Evolutionary conservation across 2,797 vertebrate species (phyloP), one percentile per base, ranked within the genome.

Genomic region (Melanotaenia nigrans): DNA sequence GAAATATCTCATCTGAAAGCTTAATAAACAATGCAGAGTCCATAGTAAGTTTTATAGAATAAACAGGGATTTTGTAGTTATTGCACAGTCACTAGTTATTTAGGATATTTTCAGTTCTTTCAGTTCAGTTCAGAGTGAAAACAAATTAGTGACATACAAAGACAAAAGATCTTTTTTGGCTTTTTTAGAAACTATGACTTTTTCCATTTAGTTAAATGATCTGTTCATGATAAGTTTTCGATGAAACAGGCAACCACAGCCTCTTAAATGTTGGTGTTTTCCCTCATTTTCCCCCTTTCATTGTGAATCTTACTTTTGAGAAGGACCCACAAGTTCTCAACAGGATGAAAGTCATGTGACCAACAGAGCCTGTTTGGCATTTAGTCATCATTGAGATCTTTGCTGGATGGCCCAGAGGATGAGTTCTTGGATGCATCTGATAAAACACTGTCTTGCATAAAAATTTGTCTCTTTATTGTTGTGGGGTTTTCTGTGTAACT

Each of bases 371-470:
- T 18, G 12, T 30, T 58, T 24, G 47, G 57, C 30, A 25, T 63
- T 63, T 16, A 13, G 22, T 64, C 4, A 64, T 28, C 42, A 35
- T 36, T 49, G 12, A 28, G 42, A 8, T 8, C 20, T 33, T 38
- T 28, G 20, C 33, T 38, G 35, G 38, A 11, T 30, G 24, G 36
- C 22, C 22, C 40, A 10, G 3, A 3, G 55, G 25, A 9, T 13
- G 42, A 8, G 24, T 24, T 11, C 55, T 65, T 63, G 0, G 45
- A 28, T 60, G 67, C 55, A 25, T 60, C 9, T 20, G 33, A 61
- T 16, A 9, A 25, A 62, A 30, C 20, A 49, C 38, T 51, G 59
- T 40, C 53, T 25, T 68, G n/a, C 35, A 70, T 58, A 40, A 74
- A 51, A 20, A n/a, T 38, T 38, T 28, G 28, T 18, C 16, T 36